Evolutionary conservation across 2,113 vertebrate species (phyloP).

Genomic region (Ictalurus furcatus): DNA sequence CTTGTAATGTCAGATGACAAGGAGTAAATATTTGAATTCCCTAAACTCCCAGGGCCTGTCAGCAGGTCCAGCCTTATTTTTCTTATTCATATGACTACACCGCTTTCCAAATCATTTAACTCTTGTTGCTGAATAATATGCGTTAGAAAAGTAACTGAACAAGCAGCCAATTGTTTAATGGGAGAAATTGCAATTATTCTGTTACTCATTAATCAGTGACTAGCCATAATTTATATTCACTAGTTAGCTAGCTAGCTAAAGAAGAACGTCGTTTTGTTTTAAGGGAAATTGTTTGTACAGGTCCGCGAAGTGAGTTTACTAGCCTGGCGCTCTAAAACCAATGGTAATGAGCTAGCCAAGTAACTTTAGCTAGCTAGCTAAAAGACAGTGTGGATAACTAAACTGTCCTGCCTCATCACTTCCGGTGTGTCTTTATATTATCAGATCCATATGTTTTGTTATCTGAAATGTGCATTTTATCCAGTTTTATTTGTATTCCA

Average conservation of each 20-base stretch:
- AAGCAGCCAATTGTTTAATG: not conserved
- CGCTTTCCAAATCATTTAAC: not conserved
- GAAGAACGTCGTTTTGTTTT: not conserved
- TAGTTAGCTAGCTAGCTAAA: not conserved
- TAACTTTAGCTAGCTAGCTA: not conserved
- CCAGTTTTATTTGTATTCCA: not conserved
- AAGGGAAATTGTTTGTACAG: not conserved
- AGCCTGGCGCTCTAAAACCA: not conserved
- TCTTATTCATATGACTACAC: not conserved
- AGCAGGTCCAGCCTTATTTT: not conserved
- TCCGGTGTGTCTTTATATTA: not conserved
- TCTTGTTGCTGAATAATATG: not conserved
- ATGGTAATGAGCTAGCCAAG: not conserved
- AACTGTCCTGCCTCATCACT: not conserved
- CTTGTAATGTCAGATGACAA: not conserved
- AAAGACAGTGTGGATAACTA: not conserved
- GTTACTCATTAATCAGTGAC: not conserved
- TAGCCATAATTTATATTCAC: not conserved
- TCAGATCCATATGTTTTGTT: not conserved
- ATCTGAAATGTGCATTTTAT: not conserved
- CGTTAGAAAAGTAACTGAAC: not conserved
- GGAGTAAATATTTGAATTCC: not conserved
- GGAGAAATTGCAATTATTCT: not conserved
- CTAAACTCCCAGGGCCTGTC: not conserved
- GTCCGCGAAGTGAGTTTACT: not conserved